These are phyloP conservation scores for Anthoscopus minutus DNA, from an alignment of 2,113 vertebrate species.

Conservation along the genomic window DNA sequence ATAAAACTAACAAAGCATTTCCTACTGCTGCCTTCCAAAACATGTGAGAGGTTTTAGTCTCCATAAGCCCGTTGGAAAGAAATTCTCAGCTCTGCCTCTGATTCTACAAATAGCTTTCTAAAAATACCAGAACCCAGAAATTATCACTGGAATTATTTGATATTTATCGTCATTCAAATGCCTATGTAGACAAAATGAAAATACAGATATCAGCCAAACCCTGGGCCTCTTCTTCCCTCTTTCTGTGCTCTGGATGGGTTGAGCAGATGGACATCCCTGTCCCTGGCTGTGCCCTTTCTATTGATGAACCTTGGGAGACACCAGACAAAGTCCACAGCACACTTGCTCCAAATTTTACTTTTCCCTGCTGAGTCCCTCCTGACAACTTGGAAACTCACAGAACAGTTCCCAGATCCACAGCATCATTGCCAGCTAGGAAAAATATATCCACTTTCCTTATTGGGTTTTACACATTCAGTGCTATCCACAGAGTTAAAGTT, in stretches of 20 bases:
- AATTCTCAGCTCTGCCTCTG: neutral
- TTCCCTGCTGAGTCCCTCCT: neutral
- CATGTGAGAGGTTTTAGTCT: neutral
- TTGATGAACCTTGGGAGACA: neutral
- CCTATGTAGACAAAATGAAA: neutral
- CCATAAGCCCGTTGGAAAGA: neutral
- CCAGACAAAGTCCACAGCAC: neutral
- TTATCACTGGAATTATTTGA: neutral
- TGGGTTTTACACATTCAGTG: fast-evolving
- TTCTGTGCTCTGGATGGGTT: neutral
- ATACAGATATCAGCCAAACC: neutral
- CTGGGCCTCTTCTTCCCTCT: neutral
- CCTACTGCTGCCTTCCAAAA: neutral
- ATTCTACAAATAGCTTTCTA: slow-evolving; percentile 27
- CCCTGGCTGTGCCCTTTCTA: neutral
- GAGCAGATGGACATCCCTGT: neutral
- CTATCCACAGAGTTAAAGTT: neutral
- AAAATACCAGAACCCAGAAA: slow-evolving; percentile 15
- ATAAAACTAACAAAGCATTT: neutral
- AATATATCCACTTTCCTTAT: neutral
- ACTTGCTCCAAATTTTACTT: neutral
- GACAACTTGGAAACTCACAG: neutral
- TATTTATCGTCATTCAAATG: slow-evolving; percentile 7
- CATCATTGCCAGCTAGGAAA: neutral
- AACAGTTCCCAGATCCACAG: neutral